Percentiles rank a stretch among this genome's conserved stretches.
phyloP scores from a whole-genome alignment of 2,888 invertebrate genomes.

The Oligia strigilis region DNA sequence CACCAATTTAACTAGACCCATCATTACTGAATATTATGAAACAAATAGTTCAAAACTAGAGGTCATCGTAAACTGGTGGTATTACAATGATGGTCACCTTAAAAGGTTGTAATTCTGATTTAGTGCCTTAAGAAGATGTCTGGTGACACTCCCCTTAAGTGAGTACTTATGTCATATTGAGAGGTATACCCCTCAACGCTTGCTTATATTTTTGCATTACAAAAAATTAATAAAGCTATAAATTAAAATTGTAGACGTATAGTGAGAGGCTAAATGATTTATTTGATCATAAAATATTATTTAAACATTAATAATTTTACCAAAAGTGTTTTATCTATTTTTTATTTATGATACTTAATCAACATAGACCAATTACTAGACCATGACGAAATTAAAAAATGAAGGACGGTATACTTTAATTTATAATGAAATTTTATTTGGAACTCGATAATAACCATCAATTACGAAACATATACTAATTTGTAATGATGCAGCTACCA shows the following conservation, averaged over 20 bases:
- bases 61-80: slow-evolving; percentile 68
- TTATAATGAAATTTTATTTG: slow-evolving; percentile 30
- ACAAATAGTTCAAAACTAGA: neutral
- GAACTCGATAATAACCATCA: slow-evolving; percentile 14
- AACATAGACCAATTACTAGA: neutral
- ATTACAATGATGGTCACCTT: slow-evolving; percentile 74
- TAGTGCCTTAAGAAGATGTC: slow-evolving; percentile 77
- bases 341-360: slow-evolving; percentile 4
- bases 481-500: slow-evolving; percentile 1
- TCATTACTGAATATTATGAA: neutral
- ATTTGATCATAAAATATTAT: slow-evolving; percentile 31
- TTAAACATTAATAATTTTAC: slow-evolving; percentile 22
- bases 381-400: neutral
- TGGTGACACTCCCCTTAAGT: slow-evolving; percentile 69
- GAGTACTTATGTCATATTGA: slow-evolving; percentile 44
- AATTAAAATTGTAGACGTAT: slow-evolving; percentile 42
- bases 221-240: slow-evolving; percentile 56
- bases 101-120: slow-evolving; percentile 81
- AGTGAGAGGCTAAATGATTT: slow-evolving; percentile 44
- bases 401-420: neutral
- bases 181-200: slow-evolving; percentile 45
- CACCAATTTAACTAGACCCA: slow-evolving; percentile 69
- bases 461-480: slow-evolving; percentile 30
- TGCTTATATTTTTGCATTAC: slow-evolving; percentile 28
- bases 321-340: neutral